Evolutionary conservation across 2,888 invertebrate species (phyloP), one percentile per base, ranked within the genome.

Genomic region (Polietes domitor): DNA sequence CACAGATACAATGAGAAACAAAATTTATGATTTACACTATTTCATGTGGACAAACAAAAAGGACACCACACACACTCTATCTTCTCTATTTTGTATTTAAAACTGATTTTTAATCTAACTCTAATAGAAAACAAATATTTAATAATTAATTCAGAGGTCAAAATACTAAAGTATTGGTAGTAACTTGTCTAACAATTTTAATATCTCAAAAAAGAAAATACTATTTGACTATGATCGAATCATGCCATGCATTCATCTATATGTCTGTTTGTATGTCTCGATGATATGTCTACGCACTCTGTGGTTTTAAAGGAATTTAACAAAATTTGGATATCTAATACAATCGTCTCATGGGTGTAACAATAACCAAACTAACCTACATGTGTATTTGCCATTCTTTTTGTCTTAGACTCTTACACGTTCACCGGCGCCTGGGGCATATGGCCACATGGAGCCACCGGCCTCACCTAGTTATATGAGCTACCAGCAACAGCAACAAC

Each of bases 391-490:
- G 37, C 70, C 77, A 78, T 72, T 74, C 41, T n/a, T n/a, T n/a
- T 71, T 74, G 72, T 84, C 73, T 72, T 86, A 90, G 92, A 90
- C 90, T 80, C 87, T 91, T 87, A 91, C 90, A 87, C 92, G 92
- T 78, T 87, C 87, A 32, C 61, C 61, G 61, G 58, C 58, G 58
- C 28, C 32, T 77, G 90, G 89, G 82, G 91, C 87, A 71, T 83
- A 83, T 81, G 80, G 83, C 53, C 81, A 83, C 43, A 80, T 85
- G 83, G 92, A 90, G 74, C 85, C 91, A 83, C 92, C 92, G 77
- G 87, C 89, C 53, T 92, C 92, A 71, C 92, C 92, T 15, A 90
- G 89, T 78, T 92, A 91, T 83, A 88, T 89, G 73, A 89, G 71
- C 53, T 78, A 84, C 43, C 88, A 89, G 70, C 89, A 89, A 65